phyloP scores from a whole-genome alignment of 2,113 vertebrate species.

The Neodon shergylaensis region DNA sequence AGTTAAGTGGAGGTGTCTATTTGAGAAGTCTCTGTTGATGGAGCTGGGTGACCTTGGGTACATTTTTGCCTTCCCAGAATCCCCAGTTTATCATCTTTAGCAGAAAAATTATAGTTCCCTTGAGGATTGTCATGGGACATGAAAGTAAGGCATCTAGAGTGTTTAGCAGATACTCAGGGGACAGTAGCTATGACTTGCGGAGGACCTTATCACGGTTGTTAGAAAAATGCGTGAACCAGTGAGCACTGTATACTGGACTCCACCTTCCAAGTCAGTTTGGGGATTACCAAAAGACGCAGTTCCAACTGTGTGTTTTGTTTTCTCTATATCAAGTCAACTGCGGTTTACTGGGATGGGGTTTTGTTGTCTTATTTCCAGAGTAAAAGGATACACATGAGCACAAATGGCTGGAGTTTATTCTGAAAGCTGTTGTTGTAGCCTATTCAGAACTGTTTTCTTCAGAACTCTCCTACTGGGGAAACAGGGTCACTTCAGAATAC shows the following conservation, averaged over 20 bases:
- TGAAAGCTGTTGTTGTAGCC: background rate
- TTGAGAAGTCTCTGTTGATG: background rate
- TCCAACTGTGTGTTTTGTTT: background rate
- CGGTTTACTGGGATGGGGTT: background rate
- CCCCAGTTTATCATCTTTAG: background rate
- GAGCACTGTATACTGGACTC: background rate
- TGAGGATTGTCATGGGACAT: background rate
- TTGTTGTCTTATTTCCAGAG: constrained; percentile 3
- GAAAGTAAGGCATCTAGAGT: background rate
- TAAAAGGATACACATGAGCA: background rate
- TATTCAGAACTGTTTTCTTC: background rate
- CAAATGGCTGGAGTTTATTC: background rate
- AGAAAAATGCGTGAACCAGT: background rate
- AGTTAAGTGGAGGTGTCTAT: background rate
- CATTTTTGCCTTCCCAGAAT: background rate
- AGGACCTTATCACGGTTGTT: constrained; percentile 15
- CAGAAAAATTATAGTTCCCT: background rate
- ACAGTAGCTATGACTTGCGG: background rate
- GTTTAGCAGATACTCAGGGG: background rate
- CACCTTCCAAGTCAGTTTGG: background rate
- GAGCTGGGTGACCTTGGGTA: background rate
- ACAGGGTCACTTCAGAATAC: constrained; percentile 35
- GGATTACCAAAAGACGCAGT: background rate
- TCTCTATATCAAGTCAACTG: background rate
- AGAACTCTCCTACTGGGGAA: background rate